Conservation (phyloP, 2,113 vertebrate species). For the Chascanopsetta lugubris region DNA sequence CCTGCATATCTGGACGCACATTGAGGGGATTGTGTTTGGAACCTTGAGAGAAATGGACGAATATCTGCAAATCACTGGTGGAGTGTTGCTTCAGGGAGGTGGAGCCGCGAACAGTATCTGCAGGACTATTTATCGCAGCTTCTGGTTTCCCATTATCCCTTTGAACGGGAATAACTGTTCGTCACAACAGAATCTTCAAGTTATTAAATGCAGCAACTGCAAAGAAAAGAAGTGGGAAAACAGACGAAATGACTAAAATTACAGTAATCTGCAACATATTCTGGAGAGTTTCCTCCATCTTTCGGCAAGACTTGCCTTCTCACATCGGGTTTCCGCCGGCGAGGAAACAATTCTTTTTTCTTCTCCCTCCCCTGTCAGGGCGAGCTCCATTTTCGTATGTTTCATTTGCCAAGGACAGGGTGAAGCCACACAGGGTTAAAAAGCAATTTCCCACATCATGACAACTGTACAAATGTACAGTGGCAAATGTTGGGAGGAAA, state of each 20-base stretch:
- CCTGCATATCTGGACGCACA: constrained; percentile 36
- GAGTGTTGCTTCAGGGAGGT: constrained; percentile 59
- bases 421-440: constrained; percentile 71
- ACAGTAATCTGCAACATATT: constrained; percentile 43
- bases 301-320: constrained; percentile 31
- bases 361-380: constrained; percentile 9
- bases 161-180: constrained; percentile 69
- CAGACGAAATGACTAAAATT: constrained; percentile 35
- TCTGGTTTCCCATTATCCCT: constrained; percentile 54
- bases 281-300: constrained; percentile 23
- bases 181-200: constrained; percentile 45
- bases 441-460: constrained; percentile 80
- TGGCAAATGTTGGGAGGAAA: constrained; percentile 74
- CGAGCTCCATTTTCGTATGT: constrained; percentile 60
- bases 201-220: constrained; percentile 61
- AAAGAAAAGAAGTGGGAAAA: constrained; percentile 21
- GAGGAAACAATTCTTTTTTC: neutral
- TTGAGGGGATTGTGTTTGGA: constrained; percentile 31
- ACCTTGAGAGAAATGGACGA: constrained; percentile 64
- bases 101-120: constrained; percentile 70
- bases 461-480: constrained; percentile 80
- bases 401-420: constrained; percentile 63
- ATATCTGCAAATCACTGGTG: constrained; percentile 66
- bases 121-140: constrained; percentile 63
- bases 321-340: constrained; percentile 14